These are phyloP conservation scores for Oscheius sp. DNA, from an alignment of 2,888 invertebrate genomes.

Conservation along the genomic window DNA sequence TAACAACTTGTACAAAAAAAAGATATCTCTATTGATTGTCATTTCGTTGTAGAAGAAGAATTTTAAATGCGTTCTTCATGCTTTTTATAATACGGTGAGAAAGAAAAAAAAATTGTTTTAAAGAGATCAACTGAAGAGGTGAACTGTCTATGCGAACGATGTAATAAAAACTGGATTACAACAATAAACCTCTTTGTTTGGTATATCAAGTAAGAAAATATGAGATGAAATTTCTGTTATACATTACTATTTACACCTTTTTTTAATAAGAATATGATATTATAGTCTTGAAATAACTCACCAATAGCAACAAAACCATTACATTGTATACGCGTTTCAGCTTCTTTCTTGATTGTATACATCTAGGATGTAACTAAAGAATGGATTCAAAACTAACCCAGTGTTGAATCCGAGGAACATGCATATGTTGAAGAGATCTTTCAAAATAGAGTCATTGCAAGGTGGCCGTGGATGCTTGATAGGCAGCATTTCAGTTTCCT, in stretches of 20 bases:
- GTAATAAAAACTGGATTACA: too few species aligned
- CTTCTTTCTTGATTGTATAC: neutral
- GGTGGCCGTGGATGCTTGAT: slow-evolving; percentile 11
- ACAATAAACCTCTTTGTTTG: too few species aligned
- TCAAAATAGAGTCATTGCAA: slow-evolving; percentile 12
- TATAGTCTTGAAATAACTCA: neutral
- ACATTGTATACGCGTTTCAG: neutral
- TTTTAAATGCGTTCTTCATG: too few species aligned
- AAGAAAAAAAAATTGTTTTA: too few species aligned
- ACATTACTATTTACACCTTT: neutral
- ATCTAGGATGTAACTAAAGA: neutral
- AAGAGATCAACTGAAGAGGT: too few species aligned
- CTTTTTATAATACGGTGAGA: too few species aligned
- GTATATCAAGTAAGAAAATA: too few species aligned
- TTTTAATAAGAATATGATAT: neutral
- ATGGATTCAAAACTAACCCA: neutral
- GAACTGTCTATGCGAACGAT: too few species aligned
- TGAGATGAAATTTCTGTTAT: neutral
- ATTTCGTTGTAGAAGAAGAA: too few species aligned
- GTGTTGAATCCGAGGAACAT: slow-evolving; percentile 3
- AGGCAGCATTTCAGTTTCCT: slow-evolving; percentile 2
- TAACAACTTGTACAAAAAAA: too few species aligned
- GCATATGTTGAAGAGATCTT: slow-evolving; percentile 10
- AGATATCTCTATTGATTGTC: too few species aligned
- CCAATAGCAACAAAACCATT: slow-evolving; percentile 2